Evolutionary conservation across 2,113 vertebrate genomes (phyloP), one percentile per base, ranked within the genome.

Genomic region (Oceanites oceanicus): DNA sequence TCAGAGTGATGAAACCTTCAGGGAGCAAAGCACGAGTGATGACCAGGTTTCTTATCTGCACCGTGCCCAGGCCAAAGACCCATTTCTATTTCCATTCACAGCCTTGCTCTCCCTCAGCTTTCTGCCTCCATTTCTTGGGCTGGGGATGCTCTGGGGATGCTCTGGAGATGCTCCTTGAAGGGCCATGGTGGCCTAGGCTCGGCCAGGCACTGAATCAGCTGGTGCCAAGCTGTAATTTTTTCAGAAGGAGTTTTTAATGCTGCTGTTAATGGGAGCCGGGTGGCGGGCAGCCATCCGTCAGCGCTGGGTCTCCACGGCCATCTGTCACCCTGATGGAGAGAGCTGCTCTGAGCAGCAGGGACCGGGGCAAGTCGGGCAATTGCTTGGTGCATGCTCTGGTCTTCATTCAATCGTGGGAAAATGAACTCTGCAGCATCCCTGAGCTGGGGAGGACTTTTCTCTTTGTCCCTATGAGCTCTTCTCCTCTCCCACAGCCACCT

Each of bases 1-100:
- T 61, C 62, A 92, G 80, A 66, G 66, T 36, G 83, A 89, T 67
- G 88, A 96, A 94, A 90, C 53, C 84, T 75, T 93, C 83, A 71
- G 32, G 34, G 32, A 87, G 53, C 82, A 95, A 76, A 96, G 45
- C n/a, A 49, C 76, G 67, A 94, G 71, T 44, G 34, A 92, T 58
- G 56, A 68, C 40, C 36, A 40, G 9, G 34, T 62, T 87, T 77
- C 75, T 29, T 44, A 10, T 58, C 38, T 53, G 66, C 63, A 45
- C 22, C 4, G 1, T 44, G 36, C 30, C 74, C 49, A n/a, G 40
- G 47, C 40, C 56, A 67, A 21, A 84, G 23, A 18, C 21, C 36
- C 14, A 15, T 5, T 71, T 76, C 85, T 61, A 40, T 71, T 82
- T 61, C 75, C 66, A 20, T 34, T 13, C 27, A n/a, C 67, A 78